Conservation (phyloP, 2,888 invertebrate species). For the Callinectes sapidus region DNA sequence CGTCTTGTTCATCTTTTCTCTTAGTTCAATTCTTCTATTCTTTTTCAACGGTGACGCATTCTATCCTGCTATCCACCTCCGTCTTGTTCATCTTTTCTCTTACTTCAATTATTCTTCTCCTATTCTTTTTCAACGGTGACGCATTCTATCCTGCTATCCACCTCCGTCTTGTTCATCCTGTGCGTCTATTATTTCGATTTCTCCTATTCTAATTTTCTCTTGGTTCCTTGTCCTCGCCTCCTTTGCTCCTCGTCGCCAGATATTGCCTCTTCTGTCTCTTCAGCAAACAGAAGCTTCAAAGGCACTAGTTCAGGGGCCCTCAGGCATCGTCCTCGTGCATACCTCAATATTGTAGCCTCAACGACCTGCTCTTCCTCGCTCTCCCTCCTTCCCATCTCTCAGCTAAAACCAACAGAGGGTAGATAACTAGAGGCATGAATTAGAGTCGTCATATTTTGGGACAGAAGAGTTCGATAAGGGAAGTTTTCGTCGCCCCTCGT, state of each 20-base stretch:
- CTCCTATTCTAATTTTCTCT: background rate
- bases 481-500: background rate
- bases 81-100: too few relatives aligned
- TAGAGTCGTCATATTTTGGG: background rate
- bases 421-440: background rate
- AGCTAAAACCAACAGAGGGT: background rate
- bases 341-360: conserved; percentile 17
- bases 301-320: background rate
- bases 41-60: background rate
- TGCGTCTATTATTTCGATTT: background rate
- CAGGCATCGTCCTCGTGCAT: conserved; percentile 1
- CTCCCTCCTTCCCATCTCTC: background rate
- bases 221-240: background rate
- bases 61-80: background rate
- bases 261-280: conserved; percentile 39
- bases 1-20: too few relatives aligned
- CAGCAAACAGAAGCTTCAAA: conserved; percentile 21
- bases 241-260: conserved; percentile 27
- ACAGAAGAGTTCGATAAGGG: background rate
- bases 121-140: background rate
- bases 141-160: background rate
- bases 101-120: too few relatives aligned
- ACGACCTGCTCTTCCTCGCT: background rate
- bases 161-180: background rate
- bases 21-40: too few relatives aligned